Evolutionary conservation across 2,888 invertebrate species (phyloP), one percentile per base, ranked within the genome.

Genomic region (Seira musarum): DNA sequence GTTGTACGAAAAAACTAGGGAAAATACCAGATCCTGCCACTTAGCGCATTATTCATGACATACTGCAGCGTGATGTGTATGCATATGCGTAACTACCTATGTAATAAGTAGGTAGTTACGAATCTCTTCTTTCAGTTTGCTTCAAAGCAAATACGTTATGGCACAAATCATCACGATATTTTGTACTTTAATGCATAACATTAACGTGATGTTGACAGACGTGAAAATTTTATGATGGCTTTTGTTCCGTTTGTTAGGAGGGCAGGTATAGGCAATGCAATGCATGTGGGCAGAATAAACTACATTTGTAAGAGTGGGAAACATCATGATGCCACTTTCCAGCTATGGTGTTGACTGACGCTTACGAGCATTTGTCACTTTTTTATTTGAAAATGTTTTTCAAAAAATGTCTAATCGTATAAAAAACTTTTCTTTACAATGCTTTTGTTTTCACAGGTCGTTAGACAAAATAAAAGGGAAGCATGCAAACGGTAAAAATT

Each of bases 171-270:
- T n/a, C n/a, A n/a, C n/a, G n/a, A 71, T 30, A 19, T 21, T 35
- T 24, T 66, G 73, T 66, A 30, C 53, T 57, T 65, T 65, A 21
- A 13, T 22, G 49, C 46, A 67, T 13, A 24, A 67, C n/a, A 68
- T 24, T 22, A 71, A 40, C 22, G 71, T 61, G 17, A 30, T 61
- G 40, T 61, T 22, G n/a, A n/a, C 22, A 30, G 22, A 1, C 24
- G 5, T 70, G 61, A 53, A 69, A 61, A 22, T 61, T 70, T 53
- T 15, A 72, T 64, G 72, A 19, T 64, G 46, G 61, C 61, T 63
- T n/a, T n/a, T n/a, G n/a, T n/a, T n/a, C n/a, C n/a, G n/a, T n/a
- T n/a, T n/a, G n/a, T n/a, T n/a, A n/a, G n/a, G n/a, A n/a, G n/a
- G n/a, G n/a, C n/a, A 72, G 65, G 46, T 63, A 25, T 63, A 64